phyloP scores from a whole-genome alignment of 2,797 vertebrate species.

The Esox lucius region DNA sequence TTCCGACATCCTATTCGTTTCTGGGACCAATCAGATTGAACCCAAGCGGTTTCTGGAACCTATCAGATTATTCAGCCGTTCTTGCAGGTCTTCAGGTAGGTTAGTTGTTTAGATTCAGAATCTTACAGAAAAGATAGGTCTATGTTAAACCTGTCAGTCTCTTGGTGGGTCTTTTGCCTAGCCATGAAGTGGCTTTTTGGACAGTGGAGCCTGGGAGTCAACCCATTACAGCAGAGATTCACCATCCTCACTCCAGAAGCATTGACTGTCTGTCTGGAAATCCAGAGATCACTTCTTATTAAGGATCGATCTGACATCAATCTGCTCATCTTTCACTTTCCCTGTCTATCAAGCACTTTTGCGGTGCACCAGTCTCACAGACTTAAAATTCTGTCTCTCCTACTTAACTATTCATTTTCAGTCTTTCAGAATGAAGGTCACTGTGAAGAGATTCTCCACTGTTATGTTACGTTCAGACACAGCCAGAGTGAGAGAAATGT shows the following conservation, averaged over 20 bases:
- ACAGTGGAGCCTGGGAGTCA: not conserved
- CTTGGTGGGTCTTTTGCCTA: not conserved
- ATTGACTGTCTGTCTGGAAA: not conserved
- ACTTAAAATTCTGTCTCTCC: not conserved
- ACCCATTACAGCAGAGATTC: constrained; percentile 3
- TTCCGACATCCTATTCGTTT: no score
- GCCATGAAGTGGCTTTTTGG: not conserved
- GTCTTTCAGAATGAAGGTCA: not conserved
- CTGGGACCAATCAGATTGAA: no score
- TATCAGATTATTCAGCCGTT: no score
- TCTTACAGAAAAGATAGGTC: no score
- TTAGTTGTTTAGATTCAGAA: no score
- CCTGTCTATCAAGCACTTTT: not conserved
- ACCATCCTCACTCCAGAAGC: not conserved
- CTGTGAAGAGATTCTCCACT: not conserved
- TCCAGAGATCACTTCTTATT: constrained; percentile 4
- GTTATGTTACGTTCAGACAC: constrained; percentile 1
- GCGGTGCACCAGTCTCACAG: not conserved
- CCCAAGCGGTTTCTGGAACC: no score
- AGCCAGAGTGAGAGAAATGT: not conserved
- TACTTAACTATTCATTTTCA: not conserved
- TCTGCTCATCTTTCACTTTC: not conserved
- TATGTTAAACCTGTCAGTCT: not conserved
- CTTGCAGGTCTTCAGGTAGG: no score
- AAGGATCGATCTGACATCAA: not conserved